These are phyloP conservation scores for Meta bourneti DNA, from an alignment of 2,888 invertebrate species.

Conservation along the genomic window DNA sequence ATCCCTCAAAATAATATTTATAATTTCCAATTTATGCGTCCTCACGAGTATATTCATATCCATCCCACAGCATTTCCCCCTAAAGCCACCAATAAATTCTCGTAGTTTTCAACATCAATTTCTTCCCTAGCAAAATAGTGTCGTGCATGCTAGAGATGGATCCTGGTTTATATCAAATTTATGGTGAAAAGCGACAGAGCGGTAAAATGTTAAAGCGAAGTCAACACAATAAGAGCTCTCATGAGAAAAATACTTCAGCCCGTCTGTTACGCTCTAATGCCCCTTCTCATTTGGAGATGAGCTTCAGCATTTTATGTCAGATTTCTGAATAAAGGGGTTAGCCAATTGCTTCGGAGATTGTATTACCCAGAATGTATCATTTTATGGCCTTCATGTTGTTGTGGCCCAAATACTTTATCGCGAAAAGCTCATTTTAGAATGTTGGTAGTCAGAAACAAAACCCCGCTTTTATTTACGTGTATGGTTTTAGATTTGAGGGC, in stretches of 20 bases:
- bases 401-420: background rate
- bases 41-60: background rate
- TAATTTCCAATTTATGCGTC: background rate
- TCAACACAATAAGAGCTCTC: constrained; percentile 45
- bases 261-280: constrained; percentile 24
- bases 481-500: background rate
- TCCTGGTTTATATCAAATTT: constrained; percentile 52
- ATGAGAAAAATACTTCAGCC: constrained; percentile 6
- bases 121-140: background rate
- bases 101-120: background rate
- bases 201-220: constrained; percentile 48
- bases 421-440: background rate
- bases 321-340: constrained; percentile 28
- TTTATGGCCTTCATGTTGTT: background rate
- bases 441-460: background rate
- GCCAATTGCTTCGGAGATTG: constrained; percentile 6
- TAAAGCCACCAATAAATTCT: background rate
- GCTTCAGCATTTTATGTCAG: constrained; percentile 29
- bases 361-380: background rate
- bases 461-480: background rate
- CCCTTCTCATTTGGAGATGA: constrained; percentile 17
- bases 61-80: background rate
- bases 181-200: constrained; percentile 28
- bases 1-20: background rate
- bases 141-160: background rate